A percentile compares a stretch with the other conserved stretches of the same genome.
phyloP scores from a whole-genome alignment of 2,888 invertebrate genomes.

The Amphipoea lucens region DNA sequence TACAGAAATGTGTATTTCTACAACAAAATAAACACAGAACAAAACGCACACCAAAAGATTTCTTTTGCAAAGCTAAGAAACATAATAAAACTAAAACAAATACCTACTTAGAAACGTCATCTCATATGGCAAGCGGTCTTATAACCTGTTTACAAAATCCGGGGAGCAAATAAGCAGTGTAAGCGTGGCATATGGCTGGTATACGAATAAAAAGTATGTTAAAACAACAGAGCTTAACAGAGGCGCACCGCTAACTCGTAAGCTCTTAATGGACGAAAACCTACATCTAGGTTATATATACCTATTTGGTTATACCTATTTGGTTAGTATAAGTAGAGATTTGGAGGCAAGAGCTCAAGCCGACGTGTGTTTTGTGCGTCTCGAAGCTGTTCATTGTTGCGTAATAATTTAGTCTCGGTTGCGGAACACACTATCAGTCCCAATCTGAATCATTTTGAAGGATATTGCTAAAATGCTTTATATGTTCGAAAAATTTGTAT shows the following conservation, averaged over 20 bases:
- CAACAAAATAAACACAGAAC: neutral
- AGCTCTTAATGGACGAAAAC: slow-evolving; percentile 50
- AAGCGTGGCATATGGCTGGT: slow-evolving; percentile 41
- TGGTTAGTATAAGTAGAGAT: neutral
- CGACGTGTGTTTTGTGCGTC: neutral
- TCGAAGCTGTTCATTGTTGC: neutral
- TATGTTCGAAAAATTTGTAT: too few relatives aligned
- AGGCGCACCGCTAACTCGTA: slow-evolving; percentile 25
- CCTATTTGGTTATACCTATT: slow-evolving; percentile 2
- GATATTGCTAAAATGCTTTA: too few relatives aligned
- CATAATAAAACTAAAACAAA: slow-evolving; percentile 10
- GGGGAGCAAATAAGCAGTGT: slow-evolving; percentile 36
- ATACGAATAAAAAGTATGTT: slow-evolving; percentile 38
- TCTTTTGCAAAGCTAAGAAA: neutral
- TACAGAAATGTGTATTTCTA: neutral
- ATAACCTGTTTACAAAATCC: slow-evolving; percentile 34
- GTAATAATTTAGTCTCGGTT: neutral
- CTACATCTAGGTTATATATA: slow-evolving; percentile 1
- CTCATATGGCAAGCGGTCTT: slow-evolving; percentile 32
- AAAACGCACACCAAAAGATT: neutral
- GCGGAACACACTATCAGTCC: too few relatives aligned
- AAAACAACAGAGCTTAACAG: slow-evolving; percentile 32
- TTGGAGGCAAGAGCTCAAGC: neutral
- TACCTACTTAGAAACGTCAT: slow-evolving; percentile 9
- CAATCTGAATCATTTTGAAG: too few relatives aligned